Evolutionary conservation across 1,140 invertebrate species (phyloP), one percentile per base, ranked within the genome.

Genomic region (Drosophila trapezifrons): DNA sequence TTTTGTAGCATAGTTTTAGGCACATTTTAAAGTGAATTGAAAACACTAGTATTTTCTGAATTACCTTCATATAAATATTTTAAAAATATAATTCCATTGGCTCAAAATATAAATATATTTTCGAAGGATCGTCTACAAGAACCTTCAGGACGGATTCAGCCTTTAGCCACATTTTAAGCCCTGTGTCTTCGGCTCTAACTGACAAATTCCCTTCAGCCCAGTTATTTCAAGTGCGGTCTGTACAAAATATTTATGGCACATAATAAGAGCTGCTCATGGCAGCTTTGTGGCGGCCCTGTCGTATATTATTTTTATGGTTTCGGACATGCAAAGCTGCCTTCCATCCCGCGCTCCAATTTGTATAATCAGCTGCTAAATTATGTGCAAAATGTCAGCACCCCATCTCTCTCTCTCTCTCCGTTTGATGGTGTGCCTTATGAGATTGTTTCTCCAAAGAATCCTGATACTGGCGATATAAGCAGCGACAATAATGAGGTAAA

Each of bases 331-430:
- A 86, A 65, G 66, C 15, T 22, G 40, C 42, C 18, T 38, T 27
- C 20, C 35, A 12, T 35, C 22, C 20, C 25, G 17, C 49, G 37
- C 42, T 51, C 51, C 66, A 72, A 78, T 86, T 85, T 86, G 75
- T 86, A 78, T 86, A 86, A 86, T 82, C 66, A 86, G 83, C 78
- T 82, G 70, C 71, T 82, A 78, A 87, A 79, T 86, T 64, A 86
- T 86, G 63, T 84, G 82, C 66, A 69, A 86, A 86, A 76, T 76
- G 59, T 81, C 62, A 58, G 25, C 43, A 49, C 37, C 29, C 15
- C 35, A 22, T 35, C 29, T 9, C 17, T 7, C 37, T 37, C 35
- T 4, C 35, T 38, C 13, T 55, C 32, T 25, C n/a, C n/a, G 13
- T 17, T 32, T 49, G 12, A 42, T 47, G 35, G 37, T 57, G 38